A percentile compares a stretch with the other conserved stretches of the same genome.
Conservation (phyloP, 2,113 vertebrate species). For the Tamias sibiricus region DNA sequence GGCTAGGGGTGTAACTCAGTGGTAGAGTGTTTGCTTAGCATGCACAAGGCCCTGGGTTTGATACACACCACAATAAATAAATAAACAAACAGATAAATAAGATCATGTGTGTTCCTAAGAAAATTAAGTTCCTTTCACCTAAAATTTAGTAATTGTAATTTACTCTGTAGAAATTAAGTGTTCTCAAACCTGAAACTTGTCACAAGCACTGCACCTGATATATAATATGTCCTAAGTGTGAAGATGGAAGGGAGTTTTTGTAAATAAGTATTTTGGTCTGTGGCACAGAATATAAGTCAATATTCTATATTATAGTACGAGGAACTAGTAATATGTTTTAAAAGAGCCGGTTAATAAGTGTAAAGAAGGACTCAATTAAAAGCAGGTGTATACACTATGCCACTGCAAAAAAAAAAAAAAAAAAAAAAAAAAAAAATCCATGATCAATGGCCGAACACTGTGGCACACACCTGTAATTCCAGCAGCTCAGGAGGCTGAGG, state of each 20-base stretch:
- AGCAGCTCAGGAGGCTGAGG: too few relatives aligned
- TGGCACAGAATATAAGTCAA: neutral
- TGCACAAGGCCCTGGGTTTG: too few relatives aligned
- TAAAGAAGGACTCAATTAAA: neutral
- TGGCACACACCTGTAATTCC: too few relatives aligned
- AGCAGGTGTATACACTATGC: neutral
- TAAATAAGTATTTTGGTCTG: neutral
- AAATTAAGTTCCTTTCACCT: neutral
- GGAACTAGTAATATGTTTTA: neutral
- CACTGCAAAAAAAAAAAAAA: neutral
- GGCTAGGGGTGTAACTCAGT: too few relatives aligned
- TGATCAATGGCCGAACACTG: too few relatives aligned
- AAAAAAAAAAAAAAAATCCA: too few relatives aligned
- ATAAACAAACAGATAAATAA: neutral
- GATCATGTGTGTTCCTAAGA: neutral
- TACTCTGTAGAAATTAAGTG: neutral
- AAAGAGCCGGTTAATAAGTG: neutral
- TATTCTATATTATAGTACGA: neutral
- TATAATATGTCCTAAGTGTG: neutral
- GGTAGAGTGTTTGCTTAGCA: too few relatives aligned
- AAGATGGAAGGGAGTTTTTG: neutral
- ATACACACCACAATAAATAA: too few relatives aligned
- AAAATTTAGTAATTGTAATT: neutral
- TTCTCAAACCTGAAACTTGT: slow-evolving; percentile 20
- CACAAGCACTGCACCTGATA: neutral